These are phyloP conservation scores for Anseranas semipalmata DNA, from an alignment of 2,113 vertebrate genomes.

Conservation along the genomic window DNA sequence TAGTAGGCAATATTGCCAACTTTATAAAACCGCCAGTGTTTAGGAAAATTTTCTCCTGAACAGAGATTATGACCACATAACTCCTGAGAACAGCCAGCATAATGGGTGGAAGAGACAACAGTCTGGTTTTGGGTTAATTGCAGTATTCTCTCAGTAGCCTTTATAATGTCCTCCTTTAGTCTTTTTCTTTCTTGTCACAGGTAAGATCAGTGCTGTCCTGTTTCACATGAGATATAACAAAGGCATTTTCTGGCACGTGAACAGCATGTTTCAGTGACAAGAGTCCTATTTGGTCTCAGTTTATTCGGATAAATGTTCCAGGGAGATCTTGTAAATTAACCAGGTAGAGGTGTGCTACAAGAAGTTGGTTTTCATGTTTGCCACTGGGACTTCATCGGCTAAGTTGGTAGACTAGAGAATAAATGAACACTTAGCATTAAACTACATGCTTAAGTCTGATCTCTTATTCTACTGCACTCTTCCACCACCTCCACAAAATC, in stretches of 20 bases:
- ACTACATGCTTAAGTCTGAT: background rate
- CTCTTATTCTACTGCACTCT: background rate
- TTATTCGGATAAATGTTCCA: background rate
- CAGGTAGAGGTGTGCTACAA: background rate
- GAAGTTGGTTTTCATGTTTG: background rate
- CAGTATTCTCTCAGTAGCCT: background rate
- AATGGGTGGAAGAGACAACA: background rate
- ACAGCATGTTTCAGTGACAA: background rate
- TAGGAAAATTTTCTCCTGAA: background rate
- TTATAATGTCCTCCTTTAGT: background rate
- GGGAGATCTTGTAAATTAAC: background rate
- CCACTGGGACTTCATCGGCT: background rate
- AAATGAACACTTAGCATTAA: background rate
- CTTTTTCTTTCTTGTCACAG: background rate
- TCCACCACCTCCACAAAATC: background rate
- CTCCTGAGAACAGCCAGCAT: background rate
- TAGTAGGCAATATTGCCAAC: accelerated
- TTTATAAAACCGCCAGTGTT: background rate
- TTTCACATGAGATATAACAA: background rate
- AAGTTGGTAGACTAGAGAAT: no score
- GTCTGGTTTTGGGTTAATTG: background rate
- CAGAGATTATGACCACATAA: background rate
- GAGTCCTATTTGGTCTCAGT: background rate
- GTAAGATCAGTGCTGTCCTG: background rate
- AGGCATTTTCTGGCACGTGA: background rate